Evolutionary conservation across 2,888 invertebrate genomes (phyloP), one percentile per base, ranked within the genome.

Genomic region (Bursaphelenchus okinawaensis): DNA sequence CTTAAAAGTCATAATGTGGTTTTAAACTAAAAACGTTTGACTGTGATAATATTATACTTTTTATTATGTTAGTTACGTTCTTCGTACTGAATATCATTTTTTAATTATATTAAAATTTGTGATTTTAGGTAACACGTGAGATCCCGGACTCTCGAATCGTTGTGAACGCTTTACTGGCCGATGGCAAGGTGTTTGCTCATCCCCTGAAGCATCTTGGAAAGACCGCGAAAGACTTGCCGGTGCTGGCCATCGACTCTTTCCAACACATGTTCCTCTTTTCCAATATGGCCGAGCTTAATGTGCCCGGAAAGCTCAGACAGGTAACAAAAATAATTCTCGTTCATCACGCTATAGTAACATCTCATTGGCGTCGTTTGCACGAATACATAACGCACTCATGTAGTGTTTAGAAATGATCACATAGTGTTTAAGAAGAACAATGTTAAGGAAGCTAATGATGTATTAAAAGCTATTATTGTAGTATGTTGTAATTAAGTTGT

Each of bases 261-360:
- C 88, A 93, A 71, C 98, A 99, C 83, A 98, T 98, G 98, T 98
- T 96, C 85, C 87, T 95, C 73, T 98, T 95, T 85, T 90, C 93
- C 0, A 88, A 90, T 75, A 90, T 89, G 82, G 87, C 88, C 67
- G 83, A 86, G 67, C 82, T 86, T 62, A 73, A 72, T 27, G 69
- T 69, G 16, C 78, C 79, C 3, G 81, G 81, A 55, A 79, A 78
- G 57, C 69, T 79, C 26, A 63, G 79, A 65, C 71, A 79, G 69
- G 76, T 76, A 24, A 6, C n/a, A n/a, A n/a, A n/a, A n/a, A n/a
- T n/a, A n/a, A n/a, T n/a, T n/a, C n/a, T n/a, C n/a, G n/a, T n/a
- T n/a, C n/a, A n/a, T n/a, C n/a, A n/a, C n/a, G n/a, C n/a, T n/a
- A n/a, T n/a, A n/a, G n/a, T n/a, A n/a, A n/a, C n/a, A n/a, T n/a